phyloP scores from a whole-genome alignment of 2,113 vertebrate genomes.

The Labeo rohita region DNA sequence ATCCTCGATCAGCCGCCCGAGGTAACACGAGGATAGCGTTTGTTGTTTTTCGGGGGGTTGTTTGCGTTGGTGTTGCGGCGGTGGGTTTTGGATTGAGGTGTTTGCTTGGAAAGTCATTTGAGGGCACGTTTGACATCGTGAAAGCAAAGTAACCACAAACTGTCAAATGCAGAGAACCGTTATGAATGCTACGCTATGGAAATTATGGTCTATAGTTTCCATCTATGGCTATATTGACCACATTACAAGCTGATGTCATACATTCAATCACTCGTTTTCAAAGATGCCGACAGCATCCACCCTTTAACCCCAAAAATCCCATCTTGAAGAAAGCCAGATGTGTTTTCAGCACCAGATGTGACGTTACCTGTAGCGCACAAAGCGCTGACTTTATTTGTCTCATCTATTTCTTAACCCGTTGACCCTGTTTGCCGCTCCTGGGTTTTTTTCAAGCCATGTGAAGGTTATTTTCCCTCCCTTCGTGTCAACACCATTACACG shows the following conservation, averaged over 20 bases:
- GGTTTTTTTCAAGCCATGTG: constrained; percentile 41
- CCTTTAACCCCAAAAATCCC: constrained; percentile 30
- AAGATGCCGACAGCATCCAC: constrained; percentile 9
- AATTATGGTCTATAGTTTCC: constrained; percentile 2
- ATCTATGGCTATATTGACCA: constrained; percentile 14
- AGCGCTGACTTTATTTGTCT: constrained; percentile 21
- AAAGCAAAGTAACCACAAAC: constrained; percentile 25
- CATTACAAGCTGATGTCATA: constrained; percentile 33
- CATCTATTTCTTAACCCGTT: constrained; percentile 30
- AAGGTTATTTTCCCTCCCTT: constrained; percentile 46
- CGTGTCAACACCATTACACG: constrained; percentile 51
- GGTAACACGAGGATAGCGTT: constrained; percentile 29
- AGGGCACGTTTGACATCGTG: constrained; percentile 8
- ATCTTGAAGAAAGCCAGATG: constrained; percentile 38
- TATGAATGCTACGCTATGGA: not conserved
- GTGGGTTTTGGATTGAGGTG: constrained; percentile 14
- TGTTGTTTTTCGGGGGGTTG: constrained; percentile 30
- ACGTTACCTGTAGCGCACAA: constrained; percentile 36
- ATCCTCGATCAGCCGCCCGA: not conserved
- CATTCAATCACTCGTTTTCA: constrained; percentile 38
- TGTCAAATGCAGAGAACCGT: constrained; percentile 2
- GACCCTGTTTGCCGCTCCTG: constrained; percentile 12
- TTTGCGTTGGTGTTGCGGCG: constrained; percentile 18
- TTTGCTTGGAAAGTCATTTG: constrained; percentile 11
- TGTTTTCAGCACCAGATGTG: not conserved